These are phyloP conservation scores for Myioborus melanocephalus DNA, from an alignment of 2,797 vertebrate species.

Conservation along the genomic window DNA sequence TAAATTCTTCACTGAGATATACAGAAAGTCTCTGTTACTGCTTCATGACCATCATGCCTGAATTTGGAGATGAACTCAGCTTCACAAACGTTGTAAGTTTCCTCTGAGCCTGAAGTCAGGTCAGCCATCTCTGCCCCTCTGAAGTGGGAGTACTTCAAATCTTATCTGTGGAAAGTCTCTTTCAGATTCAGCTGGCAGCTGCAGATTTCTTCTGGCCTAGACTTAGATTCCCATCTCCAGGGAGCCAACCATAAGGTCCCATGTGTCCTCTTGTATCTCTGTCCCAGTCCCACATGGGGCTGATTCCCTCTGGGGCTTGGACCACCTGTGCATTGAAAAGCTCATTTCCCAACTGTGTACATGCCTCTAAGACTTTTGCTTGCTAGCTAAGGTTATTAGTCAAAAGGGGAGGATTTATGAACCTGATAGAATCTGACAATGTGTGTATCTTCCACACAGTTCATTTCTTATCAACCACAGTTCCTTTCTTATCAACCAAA, in stretches of 20 bases:
- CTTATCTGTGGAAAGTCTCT: not conserved
- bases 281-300: rapidly evolving
- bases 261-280: not conserved
- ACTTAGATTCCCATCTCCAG: not conserved
- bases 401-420: not conserved
- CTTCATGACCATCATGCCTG: not conserved
- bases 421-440: not conserved
- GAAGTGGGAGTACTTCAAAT: not conserved
- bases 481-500: not conserved
- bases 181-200: not conserved
- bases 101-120: not conserved
- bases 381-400: not conserved
- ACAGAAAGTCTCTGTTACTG: not conserved
- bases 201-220: not conserved
- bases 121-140: not conserved
- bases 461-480: not conserved
- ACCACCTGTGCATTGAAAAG: not conserved
- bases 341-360: not conserved
- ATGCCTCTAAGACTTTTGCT: not conserved
- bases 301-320: not conserved
- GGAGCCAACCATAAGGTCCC: not conserved
- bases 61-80: not conserved
- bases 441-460: not conserved
- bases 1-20: not conserved
- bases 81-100: not conserved